Evolutionary conservation across 2,113 vertebrate species (phyloP).

Genomic region (Proteles cristata): DNA sequence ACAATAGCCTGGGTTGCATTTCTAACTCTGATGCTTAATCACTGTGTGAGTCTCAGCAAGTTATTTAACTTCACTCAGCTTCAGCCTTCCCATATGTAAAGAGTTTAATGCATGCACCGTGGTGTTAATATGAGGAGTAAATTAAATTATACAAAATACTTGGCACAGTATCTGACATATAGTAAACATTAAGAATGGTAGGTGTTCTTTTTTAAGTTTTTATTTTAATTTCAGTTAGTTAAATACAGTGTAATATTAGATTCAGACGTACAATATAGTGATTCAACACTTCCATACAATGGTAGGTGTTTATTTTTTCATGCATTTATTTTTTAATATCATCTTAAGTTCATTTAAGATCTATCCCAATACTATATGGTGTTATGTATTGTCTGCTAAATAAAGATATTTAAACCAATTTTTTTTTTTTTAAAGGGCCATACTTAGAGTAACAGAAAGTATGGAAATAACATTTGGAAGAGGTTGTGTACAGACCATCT

Average conservation of each 20-base stretch:
- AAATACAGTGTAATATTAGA: not conserved
- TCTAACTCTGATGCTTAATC: not conserved
- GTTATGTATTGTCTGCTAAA: not conserved
- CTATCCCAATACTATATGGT: not conserved
- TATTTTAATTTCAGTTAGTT: not conserved
- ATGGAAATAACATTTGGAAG: conserved; percentile 12
- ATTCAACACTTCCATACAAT: not conserved
- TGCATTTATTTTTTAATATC: not conserved
- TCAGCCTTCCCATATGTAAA: not conserved
- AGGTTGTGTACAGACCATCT: not conserved
- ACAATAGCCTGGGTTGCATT: not conserved
- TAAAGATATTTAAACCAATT: not conserved
- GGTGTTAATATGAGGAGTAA: not conserved
- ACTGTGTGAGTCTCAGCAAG: not conserved
- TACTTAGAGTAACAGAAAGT: not conserved
- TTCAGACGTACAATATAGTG: not conserved
- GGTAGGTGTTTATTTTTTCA: not conserved
- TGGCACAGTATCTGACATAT: not conserved
- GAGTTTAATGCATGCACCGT: not conserved
- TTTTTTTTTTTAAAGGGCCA: not conserved
- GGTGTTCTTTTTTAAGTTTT: not conserved
- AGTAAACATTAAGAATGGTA: conserved; percentile 28
- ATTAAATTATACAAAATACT: conserved; percentile 22
- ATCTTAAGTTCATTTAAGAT: not conserved
- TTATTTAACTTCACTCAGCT: conserved; percentile 21